phyloP scores from a whole-genome alignment of 2,113 vertebrate species.

The Bungarus multicinctus region DNA sequence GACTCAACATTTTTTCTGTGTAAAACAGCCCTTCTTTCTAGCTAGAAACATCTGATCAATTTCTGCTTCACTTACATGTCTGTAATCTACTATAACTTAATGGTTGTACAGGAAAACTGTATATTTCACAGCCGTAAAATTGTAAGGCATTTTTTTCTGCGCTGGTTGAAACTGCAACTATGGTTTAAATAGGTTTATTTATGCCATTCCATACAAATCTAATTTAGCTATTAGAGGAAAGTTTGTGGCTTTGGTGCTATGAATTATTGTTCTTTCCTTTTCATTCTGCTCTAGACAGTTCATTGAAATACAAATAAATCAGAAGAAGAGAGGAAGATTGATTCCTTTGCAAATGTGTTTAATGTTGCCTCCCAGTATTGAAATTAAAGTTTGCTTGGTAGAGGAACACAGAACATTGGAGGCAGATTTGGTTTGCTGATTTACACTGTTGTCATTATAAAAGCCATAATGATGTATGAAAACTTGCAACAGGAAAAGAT shows the following conservation, averaged over 20 bases:
- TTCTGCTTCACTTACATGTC: neutral
- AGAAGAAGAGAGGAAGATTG: conserved; percentile 48
- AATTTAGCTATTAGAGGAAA: conserved; percentile 48
- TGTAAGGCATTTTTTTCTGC: conserved; percentile 36
- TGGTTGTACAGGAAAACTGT: conserved; percentile 7
- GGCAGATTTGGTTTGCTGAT: conserved; percentile 50
- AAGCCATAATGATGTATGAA: conserved; percentile 50
- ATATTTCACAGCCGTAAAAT: conserved; percentile 48
- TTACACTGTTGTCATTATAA: conserved; percentile 31
- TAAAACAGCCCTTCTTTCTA: neutral
- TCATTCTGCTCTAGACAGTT: conserved; percentile 43
- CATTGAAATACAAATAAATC: conserved; percentile 58
- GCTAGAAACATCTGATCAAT: neutral
- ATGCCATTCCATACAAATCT: conserved; percentile 50
- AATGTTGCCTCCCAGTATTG: conserved; percentile 59
- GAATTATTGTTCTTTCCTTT: conserved; percentile 9
- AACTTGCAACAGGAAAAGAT: conserved; percentile 55
- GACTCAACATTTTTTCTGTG: neutral
- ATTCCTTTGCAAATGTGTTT: conserved; percentile 57
- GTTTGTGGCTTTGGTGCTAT: conserved; percentile 59
- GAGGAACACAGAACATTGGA: conserved; percentile 52
- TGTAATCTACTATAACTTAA: neutral
- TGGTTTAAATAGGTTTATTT: conserved; percentile 39
- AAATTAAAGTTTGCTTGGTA: conserved; percentile 52
- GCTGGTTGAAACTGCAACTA: conserved; percentile 37